These are phyloP conservation scores for Matsumyia berberina DNA, from an alignment of 2,888 invertebrate genomes.

Conservation along the genomic window DNA sequence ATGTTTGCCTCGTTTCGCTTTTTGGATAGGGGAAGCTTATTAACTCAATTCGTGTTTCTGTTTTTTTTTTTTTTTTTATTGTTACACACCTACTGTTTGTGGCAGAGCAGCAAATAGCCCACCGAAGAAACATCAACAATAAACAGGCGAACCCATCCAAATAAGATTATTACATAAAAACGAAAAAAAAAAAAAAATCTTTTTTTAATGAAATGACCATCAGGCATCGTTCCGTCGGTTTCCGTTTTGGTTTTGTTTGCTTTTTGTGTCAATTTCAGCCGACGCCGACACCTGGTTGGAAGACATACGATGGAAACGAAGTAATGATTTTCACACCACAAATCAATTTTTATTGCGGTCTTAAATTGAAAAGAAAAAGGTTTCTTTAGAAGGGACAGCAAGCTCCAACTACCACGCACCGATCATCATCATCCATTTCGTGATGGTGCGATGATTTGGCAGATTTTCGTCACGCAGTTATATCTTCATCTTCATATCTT, in stretches of 20 bases:
- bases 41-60: slow-evolving; percentile 27
- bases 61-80: slow-evolving; percentile 22
- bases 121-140: neutral
- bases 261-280: slow-evolving; percentile 20
- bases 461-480: slow-evolving; percentile 39
- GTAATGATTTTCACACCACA: slow-evolving; percentile 57
- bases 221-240: slow-evolving; percentile 24
- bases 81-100: slow-evolving; percentile 31
- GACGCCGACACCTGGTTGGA: slow-evolving; percentile 20
- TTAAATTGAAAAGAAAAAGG: slow-evolving; percentile 34
- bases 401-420: slow-evolving; percentile 3
- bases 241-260: slow-evolving; percentile 24
- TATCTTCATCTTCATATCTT: neutral
- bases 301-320: slow-evolving; percentile 1
- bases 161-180: slow-evolving; percentile 12
- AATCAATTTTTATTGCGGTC: slow-evolving; percentile 57
- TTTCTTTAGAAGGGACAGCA: neutral
- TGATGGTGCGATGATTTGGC: slow-evolving; percentile 46
- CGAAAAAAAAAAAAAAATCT: slow-evolving; percentile 4
- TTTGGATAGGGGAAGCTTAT: slow-evolving; percentile 26
- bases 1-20: slow-evolving; percentile 5
- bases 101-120: slow-evolving; percentile 22
- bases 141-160: slow-evolving; percentile 12
- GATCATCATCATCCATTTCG: slow-evolving; percentile 35
- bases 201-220: slow-evolving; percentile 45